Evolutionary conservation across 2,113 vertebrate species (phyloP).

Genomic region (Lagopus muta): DNA sequence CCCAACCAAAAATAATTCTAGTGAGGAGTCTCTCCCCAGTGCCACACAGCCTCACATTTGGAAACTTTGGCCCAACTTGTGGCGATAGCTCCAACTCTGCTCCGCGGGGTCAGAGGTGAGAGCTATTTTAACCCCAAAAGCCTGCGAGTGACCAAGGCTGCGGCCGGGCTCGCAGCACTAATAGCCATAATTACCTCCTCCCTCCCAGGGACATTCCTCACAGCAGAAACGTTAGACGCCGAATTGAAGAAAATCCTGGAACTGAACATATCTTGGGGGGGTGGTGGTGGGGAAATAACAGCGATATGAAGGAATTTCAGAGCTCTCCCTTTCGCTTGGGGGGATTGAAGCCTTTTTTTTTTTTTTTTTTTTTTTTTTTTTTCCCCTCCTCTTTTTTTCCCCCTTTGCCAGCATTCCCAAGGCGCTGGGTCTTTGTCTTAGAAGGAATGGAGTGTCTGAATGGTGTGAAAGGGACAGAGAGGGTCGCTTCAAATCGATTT

Average conservation of each 20-base stretch:
- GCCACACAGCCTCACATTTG: constrained; percentile 65
- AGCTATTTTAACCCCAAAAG: constrained; percentile 79
- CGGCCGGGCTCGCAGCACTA: constrained; percentile 48
- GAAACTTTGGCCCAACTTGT: constrained; percentile 77
- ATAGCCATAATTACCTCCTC: constrained; percentile 54
- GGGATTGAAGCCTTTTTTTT: constrained; percentile 49
- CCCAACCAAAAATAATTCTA: constrained; percentile 34
- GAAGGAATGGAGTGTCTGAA: constrained; percentile 85
- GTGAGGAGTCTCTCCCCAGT: constrained; percentile 28
- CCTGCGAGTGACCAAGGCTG: constrained; percentile 59
- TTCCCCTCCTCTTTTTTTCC: not conserved
- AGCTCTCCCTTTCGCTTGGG: constrained; percentile 66
- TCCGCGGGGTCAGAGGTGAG: constrained; percentile 82
- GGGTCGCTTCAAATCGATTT: constrained; percentile 90
- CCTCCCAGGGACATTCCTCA: constrained; percentile 48
- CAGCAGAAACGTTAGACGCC: constrained; percentile 38
- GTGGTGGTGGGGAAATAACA: constrained; percentile 52
- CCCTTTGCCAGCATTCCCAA: constrained; percentile 80
- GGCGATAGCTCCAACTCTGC: constrained; percentile 66
- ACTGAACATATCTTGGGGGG: constrained; percentile 19
- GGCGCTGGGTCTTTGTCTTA: constrained; percentile 83
- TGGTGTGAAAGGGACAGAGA: constrained; percentile 88
- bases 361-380: constrained; percentile 14
- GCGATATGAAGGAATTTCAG: constrained; percentile 71
- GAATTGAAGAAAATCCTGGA: constrained; percentile 29